These are phyloP conservation scores for Cydia splendana DNA, from an alignment of 1,140 invertebrate species.

Conservation along the genomic window DNA sequence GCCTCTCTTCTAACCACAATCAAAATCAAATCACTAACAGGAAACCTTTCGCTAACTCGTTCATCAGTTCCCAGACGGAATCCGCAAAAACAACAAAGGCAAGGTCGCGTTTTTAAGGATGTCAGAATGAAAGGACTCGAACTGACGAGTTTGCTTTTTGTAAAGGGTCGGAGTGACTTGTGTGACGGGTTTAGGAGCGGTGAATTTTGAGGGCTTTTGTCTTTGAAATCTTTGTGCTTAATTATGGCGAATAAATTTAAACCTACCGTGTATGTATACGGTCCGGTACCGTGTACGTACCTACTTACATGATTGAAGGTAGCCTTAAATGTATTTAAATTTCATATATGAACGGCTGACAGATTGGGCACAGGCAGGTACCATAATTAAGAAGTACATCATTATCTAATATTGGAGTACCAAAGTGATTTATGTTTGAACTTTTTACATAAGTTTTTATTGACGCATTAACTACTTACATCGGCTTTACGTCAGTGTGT, in stretches of 20 bases:
- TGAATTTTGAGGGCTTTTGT: background rate
- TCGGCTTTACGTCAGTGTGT: background rate
- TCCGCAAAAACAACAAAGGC: conserved; percentile 50
- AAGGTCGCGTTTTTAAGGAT: conserved; percentile 62
- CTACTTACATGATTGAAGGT: no score
- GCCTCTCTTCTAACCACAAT: background rate
- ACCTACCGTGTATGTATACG: no score
- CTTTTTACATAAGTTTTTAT: background rate
- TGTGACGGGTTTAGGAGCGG: conserved; percentile 8
- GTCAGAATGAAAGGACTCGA: conserved; percentile 39
- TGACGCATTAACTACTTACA: background rate
- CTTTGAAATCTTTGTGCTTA: background rate
- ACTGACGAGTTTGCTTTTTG: conserved; percentile 13
- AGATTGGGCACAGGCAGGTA: no score
- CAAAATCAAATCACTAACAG: conserved; percentile 20
- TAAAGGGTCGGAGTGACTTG: background rate
- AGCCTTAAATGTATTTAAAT: no score
- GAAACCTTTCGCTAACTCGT: conserved; percentile 29
- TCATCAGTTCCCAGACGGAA: conserved; percentile 37
- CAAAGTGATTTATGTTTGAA: background rate
- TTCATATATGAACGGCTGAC: no score
- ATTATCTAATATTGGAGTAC: background rate
- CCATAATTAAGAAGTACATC: no score
- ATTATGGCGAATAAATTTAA: background rate
- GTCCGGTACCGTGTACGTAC: no score